These are phyloP conservation scores for Centropus bengalensis DNA, from an alignment of 2,113 vertebrate species.

Conservation along the genomic window DNA sequence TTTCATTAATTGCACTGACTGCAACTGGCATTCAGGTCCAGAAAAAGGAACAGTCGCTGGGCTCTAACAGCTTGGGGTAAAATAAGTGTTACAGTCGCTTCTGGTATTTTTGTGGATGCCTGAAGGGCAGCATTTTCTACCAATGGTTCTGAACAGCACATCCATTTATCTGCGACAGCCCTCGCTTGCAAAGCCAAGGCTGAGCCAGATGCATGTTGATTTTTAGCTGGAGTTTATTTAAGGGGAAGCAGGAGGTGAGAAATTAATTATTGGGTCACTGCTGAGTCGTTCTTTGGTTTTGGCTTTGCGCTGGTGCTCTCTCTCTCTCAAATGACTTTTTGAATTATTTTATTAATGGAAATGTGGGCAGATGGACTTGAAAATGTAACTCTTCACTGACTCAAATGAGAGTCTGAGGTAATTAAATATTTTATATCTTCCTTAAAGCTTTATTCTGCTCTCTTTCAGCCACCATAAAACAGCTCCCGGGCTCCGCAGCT, in stretches of 20 bases:
- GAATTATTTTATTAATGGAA: constrained; percentile 48
- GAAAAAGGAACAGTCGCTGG: background rate
- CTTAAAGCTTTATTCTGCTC: background rate
- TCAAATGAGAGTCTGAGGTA: background rate
- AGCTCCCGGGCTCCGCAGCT: background rate
- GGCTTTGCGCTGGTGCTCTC: background rate
- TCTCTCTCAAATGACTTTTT: background rate
- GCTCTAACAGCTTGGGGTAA: background rate
- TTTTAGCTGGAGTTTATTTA: constrained; percentile 1
- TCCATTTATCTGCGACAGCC: background rate
- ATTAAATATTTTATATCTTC: constrained; percentile 31
- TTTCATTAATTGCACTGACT: background rate
- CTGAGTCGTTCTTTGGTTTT: background rate
- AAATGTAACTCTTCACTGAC: background rate
- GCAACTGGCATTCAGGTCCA: background rate
- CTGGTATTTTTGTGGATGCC: background rate
- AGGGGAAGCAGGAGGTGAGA: background rate
- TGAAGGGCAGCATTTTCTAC: background rate
- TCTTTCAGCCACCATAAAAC: background rate
- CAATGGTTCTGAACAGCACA: background rate
- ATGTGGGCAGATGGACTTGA: constrained; percentile 22
- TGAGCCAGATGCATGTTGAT: background rate
- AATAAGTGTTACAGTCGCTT: background rate
- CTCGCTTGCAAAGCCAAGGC: background rate
- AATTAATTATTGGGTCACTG: constrained; percentile 28